Evolutionary conservation across 2,888 invertebrate species (phyloP), one percentile per base, ranked within the genome.

Genomic region (Thymelicus acteon): DNA sequence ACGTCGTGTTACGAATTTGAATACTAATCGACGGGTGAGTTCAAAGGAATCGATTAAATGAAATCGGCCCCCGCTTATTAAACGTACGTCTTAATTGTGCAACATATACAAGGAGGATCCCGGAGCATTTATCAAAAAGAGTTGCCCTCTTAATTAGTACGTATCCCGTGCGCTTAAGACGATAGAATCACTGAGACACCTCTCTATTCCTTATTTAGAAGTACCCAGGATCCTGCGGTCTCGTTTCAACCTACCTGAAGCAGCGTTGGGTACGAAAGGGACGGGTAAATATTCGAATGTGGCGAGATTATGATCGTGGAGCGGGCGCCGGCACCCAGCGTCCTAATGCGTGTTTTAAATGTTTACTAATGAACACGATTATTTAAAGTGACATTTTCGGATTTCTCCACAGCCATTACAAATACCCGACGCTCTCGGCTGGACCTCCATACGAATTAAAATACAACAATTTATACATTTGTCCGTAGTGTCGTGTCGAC

Each of bases 311-410:
- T 79, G 85, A 91, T 91, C 90, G 82, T 61, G 77, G 81, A 80
- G 81, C 83, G 85, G 91, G 92, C 92, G 91, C 91, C 92, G 89
- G 90, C 91, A 91, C 90, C 92, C 90, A 85, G 78, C 87, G 83
- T 85, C 87, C 88, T 92, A 92, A 92, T 92, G 91, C 90, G 87
- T 88, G 91, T 90, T 88, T 92, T 90, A 91, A 92, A 93, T 92
- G 92, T 91, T 90, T 91, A 92, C 91, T 93, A 93, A 93, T 92
- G 92, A 92, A 89, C 89, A 91, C 89, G 90, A 92, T 93, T 92
- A 93, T 91, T 92, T 91, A 89, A 92, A 90, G 91, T 91, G 92
- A 92, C 92, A 90, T 91, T 91, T 92, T 88, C 83, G 85, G 88
- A 90, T 92, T 92, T 91, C 86, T 89, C 87, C 76, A 76, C 75